Conservation (phyloP, 1,140 invertebrate species). For the Coptotermes formosanus region DNA sequence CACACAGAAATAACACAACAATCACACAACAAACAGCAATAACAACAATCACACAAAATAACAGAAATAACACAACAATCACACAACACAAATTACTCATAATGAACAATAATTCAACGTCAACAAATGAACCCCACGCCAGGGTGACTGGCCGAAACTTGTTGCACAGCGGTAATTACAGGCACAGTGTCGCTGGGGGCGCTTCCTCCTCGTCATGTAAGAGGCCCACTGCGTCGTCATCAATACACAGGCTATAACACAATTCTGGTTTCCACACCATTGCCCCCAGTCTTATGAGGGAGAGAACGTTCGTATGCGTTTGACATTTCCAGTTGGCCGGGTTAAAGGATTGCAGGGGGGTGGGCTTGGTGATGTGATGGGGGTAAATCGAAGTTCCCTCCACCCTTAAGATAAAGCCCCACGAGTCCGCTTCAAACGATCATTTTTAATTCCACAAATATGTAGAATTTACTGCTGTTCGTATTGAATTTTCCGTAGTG, state of each 20-base stretch:
- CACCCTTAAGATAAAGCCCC: background rate
- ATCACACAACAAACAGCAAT: too few relatives aligned
- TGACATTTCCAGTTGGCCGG: conserved; percentile 13
- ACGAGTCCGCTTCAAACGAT: background rate
- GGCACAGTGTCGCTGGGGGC: background rate
- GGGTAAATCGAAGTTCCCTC: background rate
- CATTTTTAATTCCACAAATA: background rate
- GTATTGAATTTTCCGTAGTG: too few relatives aligned
- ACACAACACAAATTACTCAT: background rate
- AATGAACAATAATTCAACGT: background rate
- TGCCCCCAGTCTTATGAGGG: background rate
- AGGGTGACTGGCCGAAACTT: background rate
- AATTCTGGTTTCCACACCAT: conserved; percentile 8
- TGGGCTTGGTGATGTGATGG: conserved; percentile 13
- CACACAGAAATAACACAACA: too few relatives aligned
- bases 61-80: too few relatives aligned
- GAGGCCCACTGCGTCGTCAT: background rate
- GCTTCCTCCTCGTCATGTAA: background rate
- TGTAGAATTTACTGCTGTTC: too few relatives aligned
- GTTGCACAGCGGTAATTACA: background rate
- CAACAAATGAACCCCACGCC: background rate
- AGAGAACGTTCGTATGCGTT: background rate
- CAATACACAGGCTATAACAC: background rate
- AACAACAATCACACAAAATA: too few relatives aligned
- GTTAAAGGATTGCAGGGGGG: conserved; percentile 1